These are phyloP conservation scores for Panagrolaimus sp. DNA, from an alignment of 1,140 invertebrate species.

Conservation along the genomic window DNA sequence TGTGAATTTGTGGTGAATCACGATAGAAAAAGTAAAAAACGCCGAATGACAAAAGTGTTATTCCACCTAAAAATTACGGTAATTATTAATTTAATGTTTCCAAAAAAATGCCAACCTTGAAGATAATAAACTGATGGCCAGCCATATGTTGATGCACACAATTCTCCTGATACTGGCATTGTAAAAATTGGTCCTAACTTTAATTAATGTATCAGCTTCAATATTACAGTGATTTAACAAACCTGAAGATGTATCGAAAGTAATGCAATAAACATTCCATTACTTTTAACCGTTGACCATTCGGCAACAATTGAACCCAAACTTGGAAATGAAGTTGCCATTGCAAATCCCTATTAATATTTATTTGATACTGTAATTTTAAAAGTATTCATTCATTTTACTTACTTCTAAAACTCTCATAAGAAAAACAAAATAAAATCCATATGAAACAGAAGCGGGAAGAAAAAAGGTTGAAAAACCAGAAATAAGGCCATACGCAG, in stretches of 20 bases:
- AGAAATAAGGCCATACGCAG: neutral
- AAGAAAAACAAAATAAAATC: slow-evolving; percentile 13
- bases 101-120: slow-evolving; percentile 15
- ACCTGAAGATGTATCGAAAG: slow-evolving; percentile 22
- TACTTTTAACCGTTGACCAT: slow-evolving; percentile 13
- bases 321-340: slow-evolving; percentile 13
- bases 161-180: slow-evolving; percentile 34
- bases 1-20: slow-evolving; percentile 27
- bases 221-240: too few relatives aligned
- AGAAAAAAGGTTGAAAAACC: slow-evolving; percentile 8
- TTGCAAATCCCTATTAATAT: slow-evolving; percentile 12
- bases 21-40: slow-evolving; percentile 32
- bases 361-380: neutral
- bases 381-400: too few relatives aligned
- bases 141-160: slow-evolving; percentile 25
- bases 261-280: slow-evolving; percentile 12
- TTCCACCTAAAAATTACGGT: too few relatives aligned
- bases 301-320: slow-evolving; percentile 16
- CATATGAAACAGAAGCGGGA: neutral
- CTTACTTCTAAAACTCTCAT: slow-evolving; percentile 17
- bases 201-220: too few relatives aligned
- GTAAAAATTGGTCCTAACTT: slow-evolving; percentile 30
- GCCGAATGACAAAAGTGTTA: slow-evolving; percentile 21
- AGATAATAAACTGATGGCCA: slow-evolving; percentile 38
- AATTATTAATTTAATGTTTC: too few relatives aligned